Conservation (phyloP, 2,797 vertebrate genomes). For the Peromyscus aztecus region DNA sequence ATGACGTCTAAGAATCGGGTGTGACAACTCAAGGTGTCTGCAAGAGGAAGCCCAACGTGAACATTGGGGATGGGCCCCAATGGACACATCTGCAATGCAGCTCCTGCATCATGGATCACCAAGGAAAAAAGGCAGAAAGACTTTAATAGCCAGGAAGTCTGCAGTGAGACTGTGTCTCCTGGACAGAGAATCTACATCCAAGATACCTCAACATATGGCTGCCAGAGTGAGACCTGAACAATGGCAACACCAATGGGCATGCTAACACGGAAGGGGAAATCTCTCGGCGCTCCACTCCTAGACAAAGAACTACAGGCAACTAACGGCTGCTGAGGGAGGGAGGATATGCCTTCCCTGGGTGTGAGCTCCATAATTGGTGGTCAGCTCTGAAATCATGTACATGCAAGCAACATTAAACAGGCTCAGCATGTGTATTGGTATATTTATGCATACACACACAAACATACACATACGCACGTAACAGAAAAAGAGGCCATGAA, state of each 20-base stretch:
- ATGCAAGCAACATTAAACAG: not conserved
- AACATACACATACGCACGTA: not conserved
- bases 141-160: not conserved
- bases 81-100: not conserved
- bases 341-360: not conserved
- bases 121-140: not conserved
- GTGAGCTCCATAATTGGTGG: not conserved
- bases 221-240: not conserved
- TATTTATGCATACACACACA: not conserved
- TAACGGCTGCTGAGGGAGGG: not conserved
- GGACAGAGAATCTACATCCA: not conserved
- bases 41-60: not conserved
- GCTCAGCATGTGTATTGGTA: not conserved
- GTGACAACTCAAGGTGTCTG: not conserved
- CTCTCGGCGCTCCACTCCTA: not conserved
- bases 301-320: not conserved
- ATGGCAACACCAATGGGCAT: no score
- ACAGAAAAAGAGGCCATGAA: not conserved
- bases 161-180: not conserved
- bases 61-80: not conserved
- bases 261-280: not conserved
- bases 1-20: not conserved
- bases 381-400: not conserved
- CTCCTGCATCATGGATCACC: not conserved
- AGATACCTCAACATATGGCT: not conserved